These are phyloP conservation scores for Trematomus bernacchii DNA, from an alignment of 2,797 vertebrate genomes.

Conservation along the genomic window DNA sequence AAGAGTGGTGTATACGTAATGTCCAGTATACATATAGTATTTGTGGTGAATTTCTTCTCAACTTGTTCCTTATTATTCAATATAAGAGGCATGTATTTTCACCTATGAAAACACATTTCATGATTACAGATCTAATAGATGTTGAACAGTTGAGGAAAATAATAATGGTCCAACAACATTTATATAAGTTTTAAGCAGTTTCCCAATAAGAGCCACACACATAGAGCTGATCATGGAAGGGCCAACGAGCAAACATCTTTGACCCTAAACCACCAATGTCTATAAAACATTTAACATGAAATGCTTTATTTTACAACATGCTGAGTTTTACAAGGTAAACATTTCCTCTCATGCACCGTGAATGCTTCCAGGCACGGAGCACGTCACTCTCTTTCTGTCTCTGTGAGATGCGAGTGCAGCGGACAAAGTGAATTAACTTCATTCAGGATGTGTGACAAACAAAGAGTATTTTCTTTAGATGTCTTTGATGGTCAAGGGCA, in stretches of 20 bases:
- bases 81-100: background rate
- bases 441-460: constrained; percentile 65
- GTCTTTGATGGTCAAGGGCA: constrained; percentile 69
- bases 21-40: background rate
- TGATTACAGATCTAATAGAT: background rate
- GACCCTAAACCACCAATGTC: constrained; percentile 8
- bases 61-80: background rate
- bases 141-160: background rate
- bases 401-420: constrained; percentile 27
- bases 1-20: background rate
- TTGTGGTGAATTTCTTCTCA: background rate
- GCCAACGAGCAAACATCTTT: background rate
- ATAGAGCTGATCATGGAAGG: background rate
- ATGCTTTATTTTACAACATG: constrained; percentile 2
- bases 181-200: constrained; percentile 4
- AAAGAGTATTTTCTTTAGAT: constrained; percentile 54
- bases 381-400: background rate
- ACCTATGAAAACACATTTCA: too few relatives aligned
- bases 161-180: background rate
- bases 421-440: constrained; percentile 63
- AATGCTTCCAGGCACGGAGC: background rate
- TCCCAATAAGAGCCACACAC: background rate
- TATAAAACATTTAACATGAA: constrained; percentile 11
- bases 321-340: constrained; percentile 19
- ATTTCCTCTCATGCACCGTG: background rate